phyloP scores from a whole-genome alignment of 2,888 invertebrate species.

The Hecatera dysodea region DNA sequence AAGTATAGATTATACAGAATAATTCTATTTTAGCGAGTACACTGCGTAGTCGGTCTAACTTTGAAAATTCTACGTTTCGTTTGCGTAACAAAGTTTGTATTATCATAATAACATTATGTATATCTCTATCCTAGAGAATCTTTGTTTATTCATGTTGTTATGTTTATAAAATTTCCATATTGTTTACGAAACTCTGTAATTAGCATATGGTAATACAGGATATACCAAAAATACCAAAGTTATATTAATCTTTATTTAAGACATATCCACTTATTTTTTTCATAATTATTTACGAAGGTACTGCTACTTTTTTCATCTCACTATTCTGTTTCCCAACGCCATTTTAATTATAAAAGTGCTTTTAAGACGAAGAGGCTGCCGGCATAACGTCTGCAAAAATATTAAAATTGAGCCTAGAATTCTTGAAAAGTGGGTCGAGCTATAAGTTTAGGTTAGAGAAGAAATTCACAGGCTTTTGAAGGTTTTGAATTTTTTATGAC shows the following conservation, averaged over 20 bases:
- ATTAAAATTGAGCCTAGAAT: conserved; percentile 55
- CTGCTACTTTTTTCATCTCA: neutral
- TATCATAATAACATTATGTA: conserved; percentile 54
- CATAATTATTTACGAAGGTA: neutral
- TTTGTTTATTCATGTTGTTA: conserved; percentile 52
- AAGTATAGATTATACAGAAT: conserved; percentile 17
- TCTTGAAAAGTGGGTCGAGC: conserved; percentile 53
- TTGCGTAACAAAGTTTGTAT: conserved; percentile 48
- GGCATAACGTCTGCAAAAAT: conserved; percentile 39
- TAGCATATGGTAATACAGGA: neutral
- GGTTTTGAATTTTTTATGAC: conserved; percentile 53
- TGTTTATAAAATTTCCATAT: conserved; percentile 44
- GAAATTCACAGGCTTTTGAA: conserved; percentile 48
- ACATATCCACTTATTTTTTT: neutral
- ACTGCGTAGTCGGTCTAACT: conserved; percentile 25
- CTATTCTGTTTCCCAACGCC: conserved; percentile 27
- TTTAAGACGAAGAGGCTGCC: conserved; percentile 31
- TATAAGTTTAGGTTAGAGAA: conserved; percentile 46
- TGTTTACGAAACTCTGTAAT: conserved; percentile 15
- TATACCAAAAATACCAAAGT: too few relatives aligned
- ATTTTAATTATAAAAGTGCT: conserved; percentile 53
- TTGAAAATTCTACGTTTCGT: conserved; percentile 44
- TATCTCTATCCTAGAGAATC: conserved; percentile 41
- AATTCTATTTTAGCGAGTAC: conserved; percentile 15
- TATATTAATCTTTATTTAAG: neutral